Percentiles rank a stretch among this genome's conserved stretches.
These are phyloP conservation scores for Triops cancriformis DNA, from an alignment of 1,140 invertebrate genomes.

Conservation along the genomic window DNA sequence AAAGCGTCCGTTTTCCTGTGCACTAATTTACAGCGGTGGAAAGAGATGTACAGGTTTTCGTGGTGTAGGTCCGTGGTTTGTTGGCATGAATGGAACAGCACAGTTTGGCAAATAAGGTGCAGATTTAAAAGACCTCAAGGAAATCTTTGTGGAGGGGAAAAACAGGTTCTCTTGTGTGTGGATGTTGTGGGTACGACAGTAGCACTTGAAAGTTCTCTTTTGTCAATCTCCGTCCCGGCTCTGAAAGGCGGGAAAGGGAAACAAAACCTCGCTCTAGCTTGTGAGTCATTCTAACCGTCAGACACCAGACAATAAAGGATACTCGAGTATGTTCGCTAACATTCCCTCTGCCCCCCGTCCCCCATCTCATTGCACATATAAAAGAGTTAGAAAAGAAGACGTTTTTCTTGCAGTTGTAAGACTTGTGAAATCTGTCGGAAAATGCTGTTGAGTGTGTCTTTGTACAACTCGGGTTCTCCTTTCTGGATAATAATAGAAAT, in stretches of 20 bases:
- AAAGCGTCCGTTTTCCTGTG: no score
- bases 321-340: background rate
- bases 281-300: constrained; percentile 16
- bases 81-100: background rate
- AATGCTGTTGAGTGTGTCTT: no score
- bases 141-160: background rate
- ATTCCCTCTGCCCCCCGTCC: background rate
- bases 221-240: background rate
- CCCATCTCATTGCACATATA: background rate
- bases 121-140: background rate
- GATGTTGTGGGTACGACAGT: background rate
- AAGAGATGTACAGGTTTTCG: no score
- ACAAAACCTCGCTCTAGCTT: background rate
- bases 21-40: no score
- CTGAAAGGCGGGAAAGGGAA: constrained; percentile 6
- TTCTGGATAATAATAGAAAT: no score
- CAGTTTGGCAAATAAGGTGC: background rate
- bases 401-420: no score
- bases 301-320: constrained; percentile 6
- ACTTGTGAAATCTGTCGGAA: no score
- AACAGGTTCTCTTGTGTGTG: background rate
- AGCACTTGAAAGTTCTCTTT: constrained; percentile 13
- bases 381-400: background rate
- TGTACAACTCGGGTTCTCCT: no score
- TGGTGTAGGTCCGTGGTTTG: background rate